A percentile compares a stretch with the other conserved stretches of the same genome.
These are phyloP conservation scores for Drosophila simulans DNA, from an alignment of 1,140 invertebrate species.

Conservation along the genomic window DNA sequence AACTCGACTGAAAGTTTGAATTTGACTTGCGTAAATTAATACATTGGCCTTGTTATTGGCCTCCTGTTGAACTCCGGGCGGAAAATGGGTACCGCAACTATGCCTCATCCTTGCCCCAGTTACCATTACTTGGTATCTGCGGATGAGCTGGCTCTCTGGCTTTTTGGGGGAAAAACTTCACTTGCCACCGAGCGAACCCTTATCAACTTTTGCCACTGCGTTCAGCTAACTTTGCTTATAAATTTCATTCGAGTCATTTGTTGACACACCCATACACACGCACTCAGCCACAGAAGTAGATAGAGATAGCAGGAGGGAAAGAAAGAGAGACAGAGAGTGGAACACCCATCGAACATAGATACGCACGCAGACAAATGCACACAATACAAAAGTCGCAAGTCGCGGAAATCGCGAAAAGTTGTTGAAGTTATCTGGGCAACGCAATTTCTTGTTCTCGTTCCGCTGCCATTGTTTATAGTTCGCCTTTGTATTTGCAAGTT, in stretches of 20 bases:
- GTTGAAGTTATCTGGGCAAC: slow-evolving; percentile 47
- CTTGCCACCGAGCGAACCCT: slow-evolving; percentile 30
- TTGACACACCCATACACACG: slow-evolving; percentile 54
- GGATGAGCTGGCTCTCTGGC: slow-evolving; percentile 46
- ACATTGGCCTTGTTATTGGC: slow-evolving; percentile 73
- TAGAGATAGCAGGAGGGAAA: not conserved
- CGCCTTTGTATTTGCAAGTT: slow-evolving; percentile 56
- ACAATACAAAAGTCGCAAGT: slow-evolving; percentile 53
- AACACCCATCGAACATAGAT: slow-evolving; percentile 8
- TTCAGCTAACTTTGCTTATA: slow-evolving; percentile 76
- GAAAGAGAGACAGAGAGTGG: not conserved
- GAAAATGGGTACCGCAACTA: slow-evolving; percentile 53
- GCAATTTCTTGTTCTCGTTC: slow-evolving; percentile 59
- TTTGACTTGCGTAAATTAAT: slow-evolving; percentile 69
- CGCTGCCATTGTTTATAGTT: slow-evolving; percentile 60
- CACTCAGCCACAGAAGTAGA: not conserved
- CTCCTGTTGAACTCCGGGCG: slow-evolving; percentile 41
- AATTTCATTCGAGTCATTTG: slow-evolving; percentile 81
- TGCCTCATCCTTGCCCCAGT: slow-evolving; percentile 14
- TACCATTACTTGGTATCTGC: slow-evolving; percentile 36
- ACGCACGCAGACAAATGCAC: slow-evolving; percentile 20
- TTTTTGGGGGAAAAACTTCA: slow-evolving; percentile 47
- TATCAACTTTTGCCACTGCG: slow-evolving; percentile 45
- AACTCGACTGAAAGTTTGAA: slow-evolving; percentile 61
- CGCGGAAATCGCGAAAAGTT: slow-evolving; percentile 65